These are phyloP conservation scores for Caenorhabditis elegans DNA, from an alignment of 1,140 invertebrate species.

Conservation along the genomic window WBcel235 BX284604.4:10307001-10307500, in stretches of 20 bases:
- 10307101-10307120: slow-evolving; percentile 11
- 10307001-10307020: neutral
- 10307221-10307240: neutral
- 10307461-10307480: slow-evolving; percentile 18
- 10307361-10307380: neutral
- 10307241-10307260: no score
- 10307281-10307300: no score
- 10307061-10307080: no score
- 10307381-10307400: neutral
- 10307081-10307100: slow-evolving; percentile 21
- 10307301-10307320: no score
- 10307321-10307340: neutral
- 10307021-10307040: slow-evolving; percentile 10
- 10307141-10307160: neutral
- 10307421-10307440: neutral
- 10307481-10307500: slow-evolving; percentile 9
- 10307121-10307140: neutral
- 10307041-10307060: no score
- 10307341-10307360: neutral
- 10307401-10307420: neutral
- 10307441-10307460: slow-evolving; percentile 1
- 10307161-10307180: slow-evolving; percentile 1
- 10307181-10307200: neutral
- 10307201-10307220: neutral
- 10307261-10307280: no score